Conservation (phyloP, 2,888 invertebrate species). For the Elysia crispata region DNA sequence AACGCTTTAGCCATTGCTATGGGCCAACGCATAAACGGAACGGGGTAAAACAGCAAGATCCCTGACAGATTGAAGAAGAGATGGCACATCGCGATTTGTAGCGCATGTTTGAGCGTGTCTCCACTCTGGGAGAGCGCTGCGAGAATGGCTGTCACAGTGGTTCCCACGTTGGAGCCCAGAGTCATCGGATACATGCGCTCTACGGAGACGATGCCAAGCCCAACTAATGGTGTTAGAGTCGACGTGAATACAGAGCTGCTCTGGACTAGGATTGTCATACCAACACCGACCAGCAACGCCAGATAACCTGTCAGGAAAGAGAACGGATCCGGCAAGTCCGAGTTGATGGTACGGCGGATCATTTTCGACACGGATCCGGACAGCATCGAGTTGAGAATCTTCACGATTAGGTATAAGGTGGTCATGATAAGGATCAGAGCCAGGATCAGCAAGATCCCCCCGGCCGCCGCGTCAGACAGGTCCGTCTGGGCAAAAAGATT, state of each 20-base stretch:
- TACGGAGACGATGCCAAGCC: slow-evolving; percentile 65
- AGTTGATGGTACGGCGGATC: slow-evolving; percentile 64
- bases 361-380: slow-evolving; percentile 64
- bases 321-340: slow-evolving; percentile 66
- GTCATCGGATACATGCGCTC: slow-evolving; percentile 72
- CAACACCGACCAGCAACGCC: slow-evolving; percentile 63
- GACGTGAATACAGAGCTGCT: slow-evolving; percentile 72
- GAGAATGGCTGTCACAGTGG: slow-evolving; percentile 63
- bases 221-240: slow-evolving; percentile 71
- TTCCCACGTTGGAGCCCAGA: slow-evolving; percentile 73
- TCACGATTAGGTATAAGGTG: slow-evolving; percentile 67
- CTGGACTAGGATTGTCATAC: slow-evolving; percentile 69
- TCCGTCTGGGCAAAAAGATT: slow-evolving; percentile 60
- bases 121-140: slow-evolving; percentile 45
- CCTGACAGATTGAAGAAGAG: slow-evolving; percentile 81
- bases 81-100: slow-evolving; percentile 79
- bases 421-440: slow-evolving; percentile 63
- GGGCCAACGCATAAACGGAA: slow-evolving; percentile 79
- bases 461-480: slow-evolving; percentile 60
- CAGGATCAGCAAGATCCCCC: slow-evolving; percentile 61
- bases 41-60: slow-evolving; percentile 80
- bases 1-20: slow-evolving; percentile 79
- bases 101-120: slow-evolving; percentile 14
- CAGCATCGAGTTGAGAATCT: slow-evolving; percentile 64
- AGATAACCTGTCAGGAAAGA: slow-evolving; percentile 67